These are phyloP conservation scores for Cynopterus brachyotis DNA, from an alignment of 2,113 vertebrate genomes.

Conservation along the genomic window DNA sequence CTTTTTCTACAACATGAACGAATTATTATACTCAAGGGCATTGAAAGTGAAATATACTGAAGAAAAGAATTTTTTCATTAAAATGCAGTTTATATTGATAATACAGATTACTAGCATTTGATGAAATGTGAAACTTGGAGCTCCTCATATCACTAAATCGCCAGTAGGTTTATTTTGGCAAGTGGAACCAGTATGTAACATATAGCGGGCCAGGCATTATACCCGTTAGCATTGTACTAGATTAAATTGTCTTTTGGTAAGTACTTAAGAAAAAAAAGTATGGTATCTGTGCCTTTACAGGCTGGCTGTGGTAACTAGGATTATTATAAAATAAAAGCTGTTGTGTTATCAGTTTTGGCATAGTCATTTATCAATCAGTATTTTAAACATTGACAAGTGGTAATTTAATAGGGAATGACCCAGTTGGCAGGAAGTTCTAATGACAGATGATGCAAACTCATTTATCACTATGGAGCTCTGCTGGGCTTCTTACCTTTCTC, in stretches of 20 bases:
- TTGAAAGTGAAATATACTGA: constrained; percentile 88
- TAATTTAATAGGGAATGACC: constrained; percentile 99
- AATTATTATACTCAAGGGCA: constrained; percentile 88
- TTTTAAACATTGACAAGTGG: constrained; percentile 98
- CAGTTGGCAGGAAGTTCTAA: constrained; percentile 95
- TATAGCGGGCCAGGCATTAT: constrained; percentile 78
- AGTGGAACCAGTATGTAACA: constrained; percentile 79
- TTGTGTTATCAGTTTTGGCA: constrained; percentile 92
- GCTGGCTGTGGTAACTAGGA: constrained; percentile 85
- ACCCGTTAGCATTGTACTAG: constrained; percentile 84
- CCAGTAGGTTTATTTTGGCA: constrained; percentile 87
- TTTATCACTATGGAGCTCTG: constrained; percentile 91
- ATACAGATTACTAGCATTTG: constrained; percentile 89
- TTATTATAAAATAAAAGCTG: constrained; percentile 90
- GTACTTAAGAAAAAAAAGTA: constrained; percentile 50
- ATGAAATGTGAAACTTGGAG: constrained; percentile 90
- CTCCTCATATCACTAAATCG: constrained; percentile 83
- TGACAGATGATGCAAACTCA: constrained; percentile 98
- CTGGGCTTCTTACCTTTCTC: constrained; percentile 88
- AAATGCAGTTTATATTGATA: constrained; percentile 90
- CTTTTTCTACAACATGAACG: constrained; percentile 87
- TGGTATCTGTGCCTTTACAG: constrained; percentile 83
- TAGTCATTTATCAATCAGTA: constrained; percentile 97
- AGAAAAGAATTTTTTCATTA: constrained; percentile 91
- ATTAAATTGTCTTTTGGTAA: constrained; percentile 84